phyloP scores from a whole-genome alignment of 2,113 vertebrate genomes.

The Cathartes aura region DNA sequence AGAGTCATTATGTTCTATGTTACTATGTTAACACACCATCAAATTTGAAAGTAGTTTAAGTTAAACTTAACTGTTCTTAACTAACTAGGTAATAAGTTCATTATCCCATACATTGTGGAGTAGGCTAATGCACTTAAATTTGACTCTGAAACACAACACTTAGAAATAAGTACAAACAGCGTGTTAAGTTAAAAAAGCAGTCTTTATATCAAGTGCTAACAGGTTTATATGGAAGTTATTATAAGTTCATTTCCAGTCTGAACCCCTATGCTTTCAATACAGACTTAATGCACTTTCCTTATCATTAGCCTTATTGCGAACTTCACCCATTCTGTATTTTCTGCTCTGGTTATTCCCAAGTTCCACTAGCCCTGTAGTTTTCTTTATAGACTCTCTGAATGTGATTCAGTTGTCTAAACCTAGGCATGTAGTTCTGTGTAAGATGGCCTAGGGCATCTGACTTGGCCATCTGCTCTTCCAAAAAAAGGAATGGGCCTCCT shows the following conservation, averaged over 20 bases:
- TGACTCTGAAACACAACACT: background rate
- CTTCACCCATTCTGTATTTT: background rate
- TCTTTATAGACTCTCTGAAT: background rate
- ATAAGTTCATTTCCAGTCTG: background rate
- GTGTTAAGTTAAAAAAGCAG: background rate
- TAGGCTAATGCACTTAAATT: background rate
- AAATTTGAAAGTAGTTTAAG: background rate
- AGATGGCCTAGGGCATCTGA: background rate
- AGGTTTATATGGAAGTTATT: background rate
- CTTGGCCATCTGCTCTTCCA: background rate
- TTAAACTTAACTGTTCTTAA: background rate
- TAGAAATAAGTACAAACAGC: background rate
- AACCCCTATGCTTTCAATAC: background rate
- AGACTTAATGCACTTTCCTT: background rate
- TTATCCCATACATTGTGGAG: background rate
- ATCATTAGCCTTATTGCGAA: background rate
- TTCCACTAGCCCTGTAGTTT: background rate
- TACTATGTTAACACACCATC: background rate
- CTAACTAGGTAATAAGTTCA: background rate
- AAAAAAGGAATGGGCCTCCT: background rate
- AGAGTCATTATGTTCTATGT: background rate
- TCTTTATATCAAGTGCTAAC: background rate
- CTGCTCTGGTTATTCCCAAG: background rate
- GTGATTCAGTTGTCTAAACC: background rate
- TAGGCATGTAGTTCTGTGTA: background rate